These are phyloP conservation scores for Dorcus hopei DNA, from an alignment of 2,888 invertebrate genomes.

Conservation along the genomic window DNA sequence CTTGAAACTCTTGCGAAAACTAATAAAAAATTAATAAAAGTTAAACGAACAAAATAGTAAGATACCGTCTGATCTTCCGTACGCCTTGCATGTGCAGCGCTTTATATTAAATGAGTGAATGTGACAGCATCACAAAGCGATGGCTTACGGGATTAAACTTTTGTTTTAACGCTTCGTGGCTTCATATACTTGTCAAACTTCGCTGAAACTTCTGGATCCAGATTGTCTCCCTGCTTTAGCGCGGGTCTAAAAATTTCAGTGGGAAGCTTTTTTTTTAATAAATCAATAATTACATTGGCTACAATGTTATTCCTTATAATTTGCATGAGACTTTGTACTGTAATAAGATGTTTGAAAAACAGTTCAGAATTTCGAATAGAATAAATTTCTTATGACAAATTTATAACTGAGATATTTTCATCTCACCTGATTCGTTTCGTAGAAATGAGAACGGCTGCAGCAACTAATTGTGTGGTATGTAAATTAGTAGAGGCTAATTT, in stretches of 20 bases:
- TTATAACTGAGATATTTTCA: background rate
- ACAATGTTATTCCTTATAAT: background rate
- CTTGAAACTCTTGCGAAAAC: too few relatives aligned
- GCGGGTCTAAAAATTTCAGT: too few relatives aligned
- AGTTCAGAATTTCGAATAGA: background rate
- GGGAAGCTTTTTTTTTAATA: too few relatives aligned
- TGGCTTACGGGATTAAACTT: constrained; percentile 31
- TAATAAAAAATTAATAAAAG: too few relatives aligned
- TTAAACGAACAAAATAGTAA: too few relatives aligned
- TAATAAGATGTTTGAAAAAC: background rate
- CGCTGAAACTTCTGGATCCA: background rate
- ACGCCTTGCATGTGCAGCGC: constrained; percentile 6
- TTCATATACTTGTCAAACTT: constrained; percentile 34
- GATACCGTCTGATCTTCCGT: background rate
- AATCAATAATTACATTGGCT: too few relatives aligned
- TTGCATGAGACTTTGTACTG: background rate
- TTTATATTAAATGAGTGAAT: constrained; percentile 27
- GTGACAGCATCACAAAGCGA: constrained; percentile 31
- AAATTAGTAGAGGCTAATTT: constrained; percentile 17
- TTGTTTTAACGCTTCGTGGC: constrained; percentile 34
- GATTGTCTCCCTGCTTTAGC: background rate
- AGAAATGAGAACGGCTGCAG: background rate
- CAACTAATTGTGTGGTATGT: constrained; percentile 9
- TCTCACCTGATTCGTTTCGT: background rate
- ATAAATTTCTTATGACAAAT: background rate